phyloP scores from a whole-genome alignment of 23 tunicate genomes.

The Aplidium turbinatum region DNA sequence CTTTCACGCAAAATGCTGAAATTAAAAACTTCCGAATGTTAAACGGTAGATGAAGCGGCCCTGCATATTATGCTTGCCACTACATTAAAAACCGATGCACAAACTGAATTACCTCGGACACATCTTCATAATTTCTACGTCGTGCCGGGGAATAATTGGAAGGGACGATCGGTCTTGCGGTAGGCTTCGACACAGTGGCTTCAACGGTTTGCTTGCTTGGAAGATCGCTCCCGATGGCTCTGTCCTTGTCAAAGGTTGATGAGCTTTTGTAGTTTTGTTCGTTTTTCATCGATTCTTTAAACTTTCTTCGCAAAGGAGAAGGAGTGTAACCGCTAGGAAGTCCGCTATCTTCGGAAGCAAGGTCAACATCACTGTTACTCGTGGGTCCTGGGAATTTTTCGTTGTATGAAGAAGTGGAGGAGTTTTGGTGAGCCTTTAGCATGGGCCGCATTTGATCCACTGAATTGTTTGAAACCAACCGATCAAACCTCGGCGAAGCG shows the following conservation, averaged over 20 bases:
- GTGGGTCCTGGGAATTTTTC: slow-evolving; percentile 29
- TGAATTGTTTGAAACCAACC: slow-evolving; percentile 16
- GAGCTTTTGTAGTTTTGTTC: not conserved
- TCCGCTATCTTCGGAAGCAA: not conserved
- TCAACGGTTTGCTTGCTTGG: slow-evolving; percentile 6
- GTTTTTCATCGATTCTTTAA: not conserved
- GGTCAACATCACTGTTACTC: slow-evolving; percentile 7
- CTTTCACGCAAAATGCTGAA: too few relatives aligned
- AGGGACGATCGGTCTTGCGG: slow-evolving; percentile 31
- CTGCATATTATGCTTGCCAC: too few relatives aligned
- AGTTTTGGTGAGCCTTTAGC: slow-evolving; percentile 29
- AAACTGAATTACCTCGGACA: slow-evolving; percentile 38
- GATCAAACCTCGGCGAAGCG: slow-evolving; percentile 67
- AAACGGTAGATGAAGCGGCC: too few relatives aligned
- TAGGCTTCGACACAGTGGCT: not conserved
- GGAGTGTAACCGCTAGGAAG: slow-evolving; percentile 56
- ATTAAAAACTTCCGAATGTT: too few relatives aligned
- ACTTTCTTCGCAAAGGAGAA: slow-evolving; percentile 40
- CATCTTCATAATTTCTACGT: slow-evolving; percentile 20
- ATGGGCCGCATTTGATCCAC: slow-evolving; percentile 53
- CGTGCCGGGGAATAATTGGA: slow-evolving; percentile 36
- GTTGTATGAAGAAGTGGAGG: not conserved
- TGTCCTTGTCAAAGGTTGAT: not conserved
- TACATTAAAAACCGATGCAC: too few relatives aligned
- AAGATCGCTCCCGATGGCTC: not conserved